A percentile compares a stretch with the other conserved stretches of the same genome.
Evolutionary conservation across 2,113 vertebrate genomes (phyloP).

Genomic region (Callospermophilus lateralis): DNA sequence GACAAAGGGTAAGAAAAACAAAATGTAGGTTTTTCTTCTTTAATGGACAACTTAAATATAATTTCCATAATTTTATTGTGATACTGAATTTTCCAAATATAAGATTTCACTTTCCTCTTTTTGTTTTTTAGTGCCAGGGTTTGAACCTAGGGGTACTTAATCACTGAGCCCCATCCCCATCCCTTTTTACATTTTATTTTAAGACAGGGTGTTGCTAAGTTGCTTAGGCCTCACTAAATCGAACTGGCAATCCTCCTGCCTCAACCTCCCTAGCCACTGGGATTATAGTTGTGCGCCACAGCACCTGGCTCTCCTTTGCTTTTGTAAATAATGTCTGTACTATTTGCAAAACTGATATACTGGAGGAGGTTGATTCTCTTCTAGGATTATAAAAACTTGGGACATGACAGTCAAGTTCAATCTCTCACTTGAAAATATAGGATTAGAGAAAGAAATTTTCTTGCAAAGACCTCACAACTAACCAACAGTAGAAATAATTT

Average conservation of each 20-base stretch:
- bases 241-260: too few species aligned
- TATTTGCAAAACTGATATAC: not conserved
- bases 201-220: too few species aligned
- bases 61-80: conserved; percentile 17
- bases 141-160: too few species aligned
- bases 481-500: not conserved
- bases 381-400: conserved; percentile 2
- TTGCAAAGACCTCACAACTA: not conserved
- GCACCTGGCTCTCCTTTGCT: not conserved
- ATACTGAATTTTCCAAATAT: conserved; percentile 38
- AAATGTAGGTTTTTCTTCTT: not conserved
- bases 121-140: too few species aligned
- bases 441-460: not conserved
- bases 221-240: too few species aligned
- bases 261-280: too few species aligned
- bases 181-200: too few species aligned
- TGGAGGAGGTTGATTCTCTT: not conserved
- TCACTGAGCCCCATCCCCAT: too few species aligned
- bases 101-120: not conserved
- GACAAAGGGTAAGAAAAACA: conserved; percentile 9
- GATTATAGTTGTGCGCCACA: too few species aligned
- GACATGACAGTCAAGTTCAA: conserved; percentile 18
- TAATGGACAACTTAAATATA: conserved; percentile 44
- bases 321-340: conserved; percentile 41
- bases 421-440: not conserved